Evolutionary conservation across 2,888 invertebrate species (phyloP).

Genomic region (Stenolophus ochropezus): DNA sequence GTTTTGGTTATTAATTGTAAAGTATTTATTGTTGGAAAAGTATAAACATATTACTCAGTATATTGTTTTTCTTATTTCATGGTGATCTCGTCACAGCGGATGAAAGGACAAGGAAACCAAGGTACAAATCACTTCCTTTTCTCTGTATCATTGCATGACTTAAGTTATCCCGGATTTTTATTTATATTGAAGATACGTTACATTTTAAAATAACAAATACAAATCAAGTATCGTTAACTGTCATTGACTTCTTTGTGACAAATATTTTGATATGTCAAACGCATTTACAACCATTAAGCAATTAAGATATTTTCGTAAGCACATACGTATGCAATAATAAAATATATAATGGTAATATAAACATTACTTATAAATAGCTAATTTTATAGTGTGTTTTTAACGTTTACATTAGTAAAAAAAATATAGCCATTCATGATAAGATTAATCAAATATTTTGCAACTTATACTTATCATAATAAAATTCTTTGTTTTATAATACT

Average conservation of each 20-base stretch:
- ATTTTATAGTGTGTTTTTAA: background rate
- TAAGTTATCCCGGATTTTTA: slow-evolving; percentile 25
- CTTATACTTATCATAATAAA: slow-evolving; percentile 9
- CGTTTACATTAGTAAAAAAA: background rate
- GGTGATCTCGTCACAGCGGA: slow-evolving; percentile 79
- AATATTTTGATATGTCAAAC: slow-evolving; percentile 13
- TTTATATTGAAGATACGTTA: background rate
- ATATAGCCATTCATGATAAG: background rate
- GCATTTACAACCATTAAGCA: slow-evolving; percentile 8
- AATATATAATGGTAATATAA: background rate
- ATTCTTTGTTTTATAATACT: slow-evolving; percentile 33
- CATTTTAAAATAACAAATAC: slow-evolving; percentile 9
- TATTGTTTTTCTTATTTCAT: slow-evolving; percentile 75
- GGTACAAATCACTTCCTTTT: slow-evolving; percentile 73
- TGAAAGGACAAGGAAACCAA: slow-evolving; percentile 92
- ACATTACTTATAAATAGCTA: background rate
- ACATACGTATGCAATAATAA: slow-evolving; percentile 14
- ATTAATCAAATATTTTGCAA: slow-evolving; percentile 33
- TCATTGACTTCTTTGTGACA: background rate
- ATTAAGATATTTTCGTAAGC: slow-evolving; percentile 19
- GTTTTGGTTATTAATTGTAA: slow-evolving; percentile 22
- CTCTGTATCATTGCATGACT: slow-evolving; percentile 16
- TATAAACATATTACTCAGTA: slow-evolving; percentile 30
- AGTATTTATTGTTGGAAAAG: slow-evolving; percentile 45
- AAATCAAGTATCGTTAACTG: background rate